Evolutionary conservation across 2,113 vertebrate genomes (phyloP).

Genomic region (Elephantulus edwardii): DNA sequence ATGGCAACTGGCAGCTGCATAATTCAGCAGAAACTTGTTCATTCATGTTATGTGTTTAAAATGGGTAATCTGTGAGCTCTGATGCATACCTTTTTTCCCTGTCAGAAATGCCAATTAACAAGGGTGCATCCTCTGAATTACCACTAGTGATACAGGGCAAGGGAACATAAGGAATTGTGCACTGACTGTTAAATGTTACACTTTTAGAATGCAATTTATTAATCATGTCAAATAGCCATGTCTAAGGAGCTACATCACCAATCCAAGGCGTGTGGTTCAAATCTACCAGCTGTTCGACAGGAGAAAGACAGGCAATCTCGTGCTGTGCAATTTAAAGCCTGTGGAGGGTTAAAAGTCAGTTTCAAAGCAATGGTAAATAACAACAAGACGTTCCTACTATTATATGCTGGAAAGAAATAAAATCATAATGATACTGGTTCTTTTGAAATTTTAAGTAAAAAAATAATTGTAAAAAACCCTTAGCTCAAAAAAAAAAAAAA

Average conservation of each 20-base stretch:
- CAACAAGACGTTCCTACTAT: not conserved
- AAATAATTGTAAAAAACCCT: not conserved
- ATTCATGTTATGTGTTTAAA: not conserved
- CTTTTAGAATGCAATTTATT: not conserved
- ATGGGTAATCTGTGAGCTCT: not conserved
- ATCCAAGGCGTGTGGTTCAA: too few relatives aligned
- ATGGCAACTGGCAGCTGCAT: not conserved
- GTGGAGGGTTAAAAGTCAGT: too few relatives aligned
- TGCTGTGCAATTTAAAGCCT: too few relatives aligned
- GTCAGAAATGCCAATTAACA: not conserved
- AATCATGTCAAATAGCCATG: not conserved
- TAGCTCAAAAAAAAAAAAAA: too few relatives aligned
- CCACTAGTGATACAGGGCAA: not conserved
- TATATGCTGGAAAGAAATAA: not conserved
- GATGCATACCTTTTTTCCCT: not conserved
- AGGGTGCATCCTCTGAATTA: not conserved
- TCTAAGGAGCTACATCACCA: too few relatives aligned
- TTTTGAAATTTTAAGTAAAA: slow-evolving; percentile 43
- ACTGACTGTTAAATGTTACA: not conserved
- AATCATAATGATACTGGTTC: not conserved
- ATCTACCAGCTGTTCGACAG: too few relatives aligned
- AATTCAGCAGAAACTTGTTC: not conserved
- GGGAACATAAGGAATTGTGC: not conserved
- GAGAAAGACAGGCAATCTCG: too few relatives aligned
- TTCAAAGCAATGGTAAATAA: too few relatives aligned